Conservation (phyloP, 2,888 invertebrate species). For the Lydus trimaculatus region DNA sequence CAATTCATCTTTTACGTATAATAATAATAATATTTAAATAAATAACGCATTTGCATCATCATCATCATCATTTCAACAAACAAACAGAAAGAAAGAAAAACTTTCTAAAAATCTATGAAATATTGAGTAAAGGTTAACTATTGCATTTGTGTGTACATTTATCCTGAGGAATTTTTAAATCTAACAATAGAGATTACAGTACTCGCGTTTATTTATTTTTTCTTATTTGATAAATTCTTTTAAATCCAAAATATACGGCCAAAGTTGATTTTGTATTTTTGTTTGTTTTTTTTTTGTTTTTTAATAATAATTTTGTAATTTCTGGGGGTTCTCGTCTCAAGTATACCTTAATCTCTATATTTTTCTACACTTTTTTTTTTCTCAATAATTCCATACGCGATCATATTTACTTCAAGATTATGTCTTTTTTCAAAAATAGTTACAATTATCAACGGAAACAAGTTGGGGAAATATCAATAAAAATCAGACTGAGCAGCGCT, state of each 20-base stretch:
- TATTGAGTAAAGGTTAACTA: slow-evolving; percentile 51
- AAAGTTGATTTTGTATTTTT: slow-evolving; percentile 17
- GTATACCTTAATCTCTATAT: slow-evolving; percentile 52
- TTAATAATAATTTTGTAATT: slow-evolving; percentile 11
- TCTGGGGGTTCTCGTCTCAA: slow-evolving; percentile 4
- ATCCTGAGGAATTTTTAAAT: slow-evolving; percentile 57
- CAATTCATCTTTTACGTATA: background rate
- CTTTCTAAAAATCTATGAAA: slow-evolving; percentile 32
- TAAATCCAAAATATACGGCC: slow-evolving; percentile 19
- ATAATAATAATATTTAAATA: slow-evolving; percentile 11
- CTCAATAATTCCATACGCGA: slow-evolving; percentile 34
- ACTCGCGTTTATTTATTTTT: slow-evolving; percentile 25
- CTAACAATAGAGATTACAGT: slow-evolving; percentile 56
- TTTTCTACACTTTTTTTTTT: slow-evolving; percentile 22
- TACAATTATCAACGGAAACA: slow-evolving; percentile 4
- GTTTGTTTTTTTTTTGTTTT: slow-evolving; percentile 18
- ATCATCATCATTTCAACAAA: background rate
- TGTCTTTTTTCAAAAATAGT: slow-evolving; percentile 14
- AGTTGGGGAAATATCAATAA: too few species aligned
- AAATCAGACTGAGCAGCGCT: slow-evolving; percentile 27
- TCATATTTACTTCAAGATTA: slow-evolving; percentile 22
- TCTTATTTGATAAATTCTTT: too few species aligned
- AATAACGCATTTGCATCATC: slow-evolving; percentile 30
- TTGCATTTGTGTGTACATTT: slow-evolving; percentile 57
- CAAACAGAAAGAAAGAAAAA: slow-evolving; percentile 22